Percentiles rank a stretch among this genome's conserved stretches.
Evolutionary conservation across 1,140 invertebrate species (phyloP).

Genomic region (Pristionchus pacificus): DNA sequence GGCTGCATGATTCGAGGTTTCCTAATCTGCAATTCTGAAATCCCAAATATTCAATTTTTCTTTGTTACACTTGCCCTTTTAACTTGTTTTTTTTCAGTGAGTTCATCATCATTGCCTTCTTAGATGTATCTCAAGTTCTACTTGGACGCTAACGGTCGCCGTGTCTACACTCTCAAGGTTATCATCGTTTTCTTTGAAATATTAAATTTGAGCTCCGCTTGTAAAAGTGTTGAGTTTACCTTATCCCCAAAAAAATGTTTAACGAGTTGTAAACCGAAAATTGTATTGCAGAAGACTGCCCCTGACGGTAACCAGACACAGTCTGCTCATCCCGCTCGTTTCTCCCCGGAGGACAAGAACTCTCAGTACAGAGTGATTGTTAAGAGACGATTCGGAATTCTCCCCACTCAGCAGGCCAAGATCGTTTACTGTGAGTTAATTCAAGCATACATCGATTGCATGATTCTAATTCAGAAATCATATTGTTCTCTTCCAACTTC

Average conservation of each 20-base stretch:
- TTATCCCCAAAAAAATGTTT: too few relatives aligned
- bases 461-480: neutral
- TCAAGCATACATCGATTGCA: neutral
- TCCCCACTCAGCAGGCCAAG: constrained; percentile 79
- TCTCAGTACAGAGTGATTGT: constrained; percentile 81
- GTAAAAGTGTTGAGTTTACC: too few relatives aligned
- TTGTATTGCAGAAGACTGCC: constrained; percentile 68
- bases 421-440: constrained; percentile 64
- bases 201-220: too few relatives aligned
- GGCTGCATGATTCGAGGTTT: too few relatives aligned
- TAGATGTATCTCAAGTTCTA: constrained; percentile 63
- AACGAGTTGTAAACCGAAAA: constrained; percentile 30
- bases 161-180: constrained; percentile 63
- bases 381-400: constrained; percentile 81
- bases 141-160: constrained; percentile 59
- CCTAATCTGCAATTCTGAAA: too few relatives aligned
- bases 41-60: too few relatives aligned
- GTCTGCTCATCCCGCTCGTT: constrained; percentile 86
- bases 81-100: too few relatives aligned
- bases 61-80: too few relatives aligned
- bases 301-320: constrained; percentile 73
- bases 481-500: constrained; percentile 2
- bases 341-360: constrained; percentile 91
- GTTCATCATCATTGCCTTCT: neutral
- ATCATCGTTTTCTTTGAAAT: constrained; percentile 11